Base-by-base conservation (phyloP, 1,140 invertebrate genomes). In the Bombus confusus region DNA sequence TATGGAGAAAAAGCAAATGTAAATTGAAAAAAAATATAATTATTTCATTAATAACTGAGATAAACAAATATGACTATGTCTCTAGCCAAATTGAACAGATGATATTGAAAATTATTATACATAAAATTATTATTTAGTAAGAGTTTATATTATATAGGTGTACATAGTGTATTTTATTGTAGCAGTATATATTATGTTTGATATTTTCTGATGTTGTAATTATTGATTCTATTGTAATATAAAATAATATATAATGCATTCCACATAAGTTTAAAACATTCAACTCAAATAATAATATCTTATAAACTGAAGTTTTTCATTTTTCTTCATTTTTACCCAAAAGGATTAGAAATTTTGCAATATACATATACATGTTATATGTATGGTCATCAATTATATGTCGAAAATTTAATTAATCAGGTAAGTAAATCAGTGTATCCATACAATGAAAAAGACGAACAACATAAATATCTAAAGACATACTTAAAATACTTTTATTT, bases 111-210 rank as follows among this genome's bases (percentile, higher is more conserved):
- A 89, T 87, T 90, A 86, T 82, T 34, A 86, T 76, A 41, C 31
- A 87, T 71, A 73, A 83, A 52, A 52, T 52, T 52, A 52, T 52
- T 52, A 22, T 52, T 52, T 52, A 52, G 47, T 39, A 52, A 82
- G 64, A 91, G 37, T 85, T 75, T 86, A 86, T 86, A 76, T 79
- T 62, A 78, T 80, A 72, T 91, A 78, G 79, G 81, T 93, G 91
- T 93, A 93, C 82, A 94, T 93, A 93, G 88, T 93, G 88, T 93
- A 94, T 91, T 88, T 93, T 92, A 89, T 88, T 89, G 80, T 88
- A 88, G 83, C 75, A 86, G 82, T 92, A 80, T 87, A 87, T 86
- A 66, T 72, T 86, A 71, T 90, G 79, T 90, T 80, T 81, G 64
- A 83, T 93, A 88, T 92, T 93, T 90, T 80, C 84, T 22, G 59